These are phyloP conservation scores for Aurelia sp. DNA, from an alignment of 30 jellyfish, hydroid and myxozoan genomes.

Conservation along the genomic window DNA sequence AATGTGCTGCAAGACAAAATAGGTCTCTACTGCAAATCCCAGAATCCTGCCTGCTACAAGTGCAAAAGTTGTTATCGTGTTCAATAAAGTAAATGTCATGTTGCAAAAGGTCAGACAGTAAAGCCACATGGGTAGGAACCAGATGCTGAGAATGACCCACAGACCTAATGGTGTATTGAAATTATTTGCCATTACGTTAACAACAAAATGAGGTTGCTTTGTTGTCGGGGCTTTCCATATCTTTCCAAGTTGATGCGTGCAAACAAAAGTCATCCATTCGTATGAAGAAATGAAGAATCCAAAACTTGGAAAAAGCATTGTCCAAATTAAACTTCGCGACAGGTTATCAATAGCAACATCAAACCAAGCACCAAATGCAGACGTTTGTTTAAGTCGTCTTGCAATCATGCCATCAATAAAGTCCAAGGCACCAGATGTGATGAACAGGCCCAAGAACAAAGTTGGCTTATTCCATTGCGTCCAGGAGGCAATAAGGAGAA, in stretches of 20 bases:
- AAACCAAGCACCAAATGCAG: constrained; percentile 91
- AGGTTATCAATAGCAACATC: constrained; percentile 77
- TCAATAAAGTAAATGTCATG: background rate
- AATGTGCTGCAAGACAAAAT: constrained; percentile 61
- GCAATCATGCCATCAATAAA: constrained; percentile 83
- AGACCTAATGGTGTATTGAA: constrained; percentile 55
- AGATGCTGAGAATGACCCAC: constrained; percentile 57
- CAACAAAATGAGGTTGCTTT: constrained; percentile 48
- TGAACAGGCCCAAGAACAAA: constrained; percentile 21
- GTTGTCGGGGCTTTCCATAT: constrained; percentile 62
- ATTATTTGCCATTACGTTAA: constrained; percentile 42
- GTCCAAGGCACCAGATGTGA: constrained; percentile 49
- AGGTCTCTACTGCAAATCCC: constrained; percentile 38
- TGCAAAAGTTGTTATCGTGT: background rate
- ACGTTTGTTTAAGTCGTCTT: constrained; percentile 60
- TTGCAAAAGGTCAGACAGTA: constrained; percentile 11
- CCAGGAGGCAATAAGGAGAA: constrained; percentile 3
- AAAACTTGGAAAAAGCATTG: constrained; percentile 47
- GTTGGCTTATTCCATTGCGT: constrained; percentile 34
- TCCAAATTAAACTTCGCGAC: constrained; percentile 79
- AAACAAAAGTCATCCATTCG: constrained; percentile 83
- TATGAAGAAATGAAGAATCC: constrained; percentile 66
- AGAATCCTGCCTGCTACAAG: constrained; percentile 33
- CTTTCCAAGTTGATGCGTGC: constrained; percentile 75
- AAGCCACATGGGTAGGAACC: constrained; percentile 76